These are phyloP conservation scores for Stramonita haemastoma DNA, from an alignment of 2,888 invertebrate species.

Conservation along the genomic window DNA sequence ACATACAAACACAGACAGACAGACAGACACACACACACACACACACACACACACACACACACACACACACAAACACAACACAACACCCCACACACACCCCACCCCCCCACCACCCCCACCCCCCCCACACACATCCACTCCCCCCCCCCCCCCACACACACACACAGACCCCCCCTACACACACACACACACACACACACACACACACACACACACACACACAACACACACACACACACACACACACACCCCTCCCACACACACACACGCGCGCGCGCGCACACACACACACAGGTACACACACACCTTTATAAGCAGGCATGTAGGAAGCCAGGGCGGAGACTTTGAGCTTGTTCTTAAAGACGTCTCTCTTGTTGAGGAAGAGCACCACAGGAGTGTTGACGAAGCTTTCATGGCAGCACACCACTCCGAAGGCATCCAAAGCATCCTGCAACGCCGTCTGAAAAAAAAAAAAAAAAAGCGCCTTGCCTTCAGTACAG, in stretches of 20 bases:
- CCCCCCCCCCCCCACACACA: no score
- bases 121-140: no score
- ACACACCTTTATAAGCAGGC: conserved; percentile 45
- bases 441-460: conserved; percentile 44
- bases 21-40: not conserved
- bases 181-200: not conserved
- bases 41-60: not conserved
- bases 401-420: conserved; percentile 36
- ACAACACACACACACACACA: not conserved
- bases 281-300: not conserved
- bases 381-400: conserved; percentile 44
- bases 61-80: conserved; percentile 4
- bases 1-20: not conserved
- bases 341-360: conserved; percentile 44
- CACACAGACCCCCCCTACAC: not conserved
- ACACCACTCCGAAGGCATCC: conserved; percentile 40
- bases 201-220: not conserved
- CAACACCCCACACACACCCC: no score
- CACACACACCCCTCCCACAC: not conserved
- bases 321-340: conserved; percentile 33
- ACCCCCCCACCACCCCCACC: no score
- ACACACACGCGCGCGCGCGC: no score
- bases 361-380: conserved; percentile 48
- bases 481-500: not conserved
- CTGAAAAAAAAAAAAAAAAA: conserved; percentile 21